Base-by-base conservation (phyloP, 2,888 invertebrate genomes). In the Dicycla oo region DNA sequence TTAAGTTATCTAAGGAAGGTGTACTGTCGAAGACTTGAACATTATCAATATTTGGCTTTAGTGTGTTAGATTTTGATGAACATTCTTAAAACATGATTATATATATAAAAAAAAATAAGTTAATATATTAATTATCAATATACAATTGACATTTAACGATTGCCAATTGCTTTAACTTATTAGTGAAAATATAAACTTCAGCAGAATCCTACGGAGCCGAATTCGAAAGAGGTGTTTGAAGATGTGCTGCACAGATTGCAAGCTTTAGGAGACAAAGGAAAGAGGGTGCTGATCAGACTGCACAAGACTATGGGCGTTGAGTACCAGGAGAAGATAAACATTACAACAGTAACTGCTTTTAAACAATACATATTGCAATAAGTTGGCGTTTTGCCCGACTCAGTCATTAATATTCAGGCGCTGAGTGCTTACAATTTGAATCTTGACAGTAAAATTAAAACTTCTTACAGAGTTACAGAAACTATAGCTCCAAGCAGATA, bases 181-280 rank as follows among this genome's bases (percentile, higher is more conserved):
- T 26, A 34, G 10, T 26, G 4, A 23, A 70, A 23, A 34, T 38
- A 26, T 26, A 26, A 7, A 40, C n/a, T 54, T 54, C 23, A 23
- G 7, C 60, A 68, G 65, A 72, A 60, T 64, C 75, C 65, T 18
- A 18, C 53, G 34, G 93, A 94, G 45, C 81, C 86, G 0, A 92
- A 88, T 74, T 96, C 95, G 0, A 93, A 87, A 49, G 97, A 97
- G 88, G 94, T 97, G 0, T 96, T 97, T 69, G 94, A 96, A 80
- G 97, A 97, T 30, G 96, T 97, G 0, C 88, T 97, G 34, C 92
- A 93, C 23, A 96, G 96, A 85, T 90, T 97, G 0, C 95, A 96
- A 78, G 94, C 94, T 0, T 87, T 97, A 18, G 97, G 97, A 0
- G 93, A 94, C 1, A 94, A 96, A 64, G 97, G 97, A 0, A 95